Conservation (phyloP, 30 jellyfish, hydroid and myxozoan species). For the Nemopilema nomurai region DNA sequence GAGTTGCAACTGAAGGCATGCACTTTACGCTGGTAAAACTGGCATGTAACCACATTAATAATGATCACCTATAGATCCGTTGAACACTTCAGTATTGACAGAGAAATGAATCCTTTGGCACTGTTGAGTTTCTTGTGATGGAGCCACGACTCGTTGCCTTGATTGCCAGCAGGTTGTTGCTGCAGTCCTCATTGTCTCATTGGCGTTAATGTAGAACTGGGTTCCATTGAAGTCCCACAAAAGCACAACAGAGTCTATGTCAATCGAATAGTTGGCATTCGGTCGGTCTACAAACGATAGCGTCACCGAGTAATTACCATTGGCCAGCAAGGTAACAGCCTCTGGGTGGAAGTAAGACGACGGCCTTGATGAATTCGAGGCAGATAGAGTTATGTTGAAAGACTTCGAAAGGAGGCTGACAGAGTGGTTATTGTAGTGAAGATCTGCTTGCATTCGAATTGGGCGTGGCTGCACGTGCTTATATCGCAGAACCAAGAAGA, state of each 20-base stretch:
- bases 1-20: no score
- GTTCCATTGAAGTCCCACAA: constrained; percentile 40
- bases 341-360: constrained; percentile 8
- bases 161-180: constrained; percentile 67
- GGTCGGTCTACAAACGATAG: constrained; percentile 20
- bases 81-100: constrained; percentile 52
- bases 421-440: constrained; percentile 43
- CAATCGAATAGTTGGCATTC: constrained; percentile 31
- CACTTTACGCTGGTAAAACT: no score
- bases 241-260: constrained; percentile 64
- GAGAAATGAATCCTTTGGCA: constrained; percentile 65
- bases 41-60: no score
- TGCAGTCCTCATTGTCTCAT: constrained; percentile 34
- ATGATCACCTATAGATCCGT: constrained; percentile 80
- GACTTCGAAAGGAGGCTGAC: constrained; percentile 19
- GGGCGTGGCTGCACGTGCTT: neutral
- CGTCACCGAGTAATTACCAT: constrained; percentile 58
- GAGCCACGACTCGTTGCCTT: constrained; percentile 10
- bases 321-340: neutral
- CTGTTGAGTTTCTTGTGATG: constrained; percentile 1
- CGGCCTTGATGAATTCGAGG: constrained; percentile 26
- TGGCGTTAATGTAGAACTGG: constrained; percentile 32
- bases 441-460: neutral
- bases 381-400: constrained; percentile 41
- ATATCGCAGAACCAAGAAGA: constrained; percentile 44